phyloP scores from a whole-genome alignment of 2,888 invertebrate species.

The Piscicola geometra region DNA sequence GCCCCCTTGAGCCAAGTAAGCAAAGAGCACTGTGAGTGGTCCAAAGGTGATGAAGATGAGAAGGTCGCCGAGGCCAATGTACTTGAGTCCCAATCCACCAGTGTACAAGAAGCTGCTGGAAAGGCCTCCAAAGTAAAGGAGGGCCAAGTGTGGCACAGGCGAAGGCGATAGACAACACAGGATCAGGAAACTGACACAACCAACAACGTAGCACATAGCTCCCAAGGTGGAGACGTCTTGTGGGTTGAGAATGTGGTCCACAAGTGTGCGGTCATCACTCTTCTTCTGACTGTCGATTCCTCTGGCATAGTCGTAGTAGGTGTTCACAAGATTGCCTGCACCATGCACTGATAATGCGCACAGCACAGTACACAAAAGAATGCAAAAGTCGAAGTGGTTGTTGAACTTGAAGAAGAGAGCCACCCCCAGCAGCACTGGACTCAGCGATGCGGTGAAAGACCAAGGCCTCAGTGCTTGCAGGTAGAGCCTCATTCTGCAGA shows the following conservation, averaged over 20 bases:
- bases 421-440: conserved; percentile 83
- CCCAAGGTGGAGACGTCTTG: conserved; percentile 82
- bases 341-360: conserved; percentile 88
- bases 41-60: conserved; percentile 87
- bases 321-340: conserved; percentile 92
- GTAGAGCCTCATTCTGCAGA: conserved; percentile 21
- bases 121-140: conserved; percentile 89
- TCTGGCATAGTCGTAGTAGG: conserved; percentile 88
- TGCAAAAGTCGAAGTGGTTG: conserved; percentile 67
- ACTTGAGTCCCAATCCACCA: conserved; percentile 89
- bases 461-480: conserved; percentile 78
- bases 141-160: conserved; percentile 85
- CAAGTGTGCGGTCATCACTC: conserved; percentile 81
- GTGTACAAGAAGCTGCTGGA: conserved; percentile 94
- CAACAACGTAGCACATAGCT: conserved; percentile 77
- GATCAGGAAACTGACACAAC: conserved; percentile 76
- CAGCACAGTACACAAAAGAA: conserved; percentile 72
- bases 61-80: conserved; percentile 88
- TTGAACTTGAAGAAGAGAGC: conserved; percentile 76
- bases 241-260: conserved; percentile 81
- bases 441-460: conserved; percentile 84
- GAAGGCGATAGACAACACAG: conserved; percentile 77
- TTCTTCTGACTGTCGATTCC: conserved; percentile 75
- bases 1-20: conserved; percentile 87
- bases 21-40: conserved; percentile 85